Conservation (phyloP, 2,797 vertebrate species). For the Phoebastria nigripes region DNA sequence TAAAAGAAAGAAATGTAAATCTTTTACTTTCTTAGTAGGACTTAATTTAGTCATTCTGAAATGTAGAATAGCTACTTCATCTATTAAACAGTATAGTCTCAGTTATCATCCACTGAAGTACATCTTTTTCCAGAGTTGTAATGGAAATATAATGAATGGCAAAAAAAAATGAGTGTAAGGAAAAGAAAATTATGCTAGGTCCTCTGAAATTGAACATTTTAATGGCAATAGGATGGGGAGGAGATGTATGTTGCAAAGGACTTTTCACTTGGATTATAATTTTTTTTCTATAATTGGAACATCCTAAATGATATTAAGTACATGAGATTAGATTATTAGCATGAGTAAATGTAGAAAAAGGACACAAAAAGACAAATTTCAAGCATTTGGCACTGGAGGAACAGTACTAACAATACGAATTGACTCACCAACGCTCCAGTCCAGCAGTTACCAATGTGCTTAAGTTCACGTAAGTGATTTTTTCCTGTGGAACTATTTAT, state of each 20-base stretch:
- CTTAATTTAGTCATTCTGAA: conserved; percentile 22
- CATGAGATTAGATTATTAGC: background rate
- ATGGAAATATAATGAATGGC: background rate
- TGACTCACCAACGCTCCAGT: background rate
- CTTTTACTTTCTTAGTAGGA: background rate
- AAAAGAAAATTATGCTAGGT: conserved; percentile 1
- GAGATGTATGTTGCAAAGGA: background rate
- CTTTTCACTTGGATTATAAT: background rate
- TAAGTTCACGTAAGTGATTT: background rate
- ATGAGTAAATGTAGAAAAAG: background rate
- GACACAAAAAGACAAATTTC: background rate
- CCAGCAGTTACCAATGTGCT: background rate
- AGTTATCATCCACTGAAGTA: conserved; percentile 9
- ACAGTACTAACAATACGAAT: background rate
- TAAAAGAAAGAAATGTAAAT: background rate
- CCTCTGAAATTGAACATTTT: conserved; percentile 11
- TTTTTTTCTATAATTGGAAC: background rate
- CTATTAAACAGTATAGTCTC: background rate
- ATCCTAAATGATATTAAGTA: background rate
- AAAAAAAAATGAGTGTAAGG: background rate
- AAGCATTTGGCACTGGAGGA: background rate
- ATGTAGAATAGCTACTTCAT: background rate
- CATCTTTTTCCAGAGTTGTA: background rate
- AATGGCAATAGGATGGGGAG: background rate
- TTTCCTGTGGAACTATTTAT: background rate